A percentile compares a stretch with the other conserved stretches of the same genome.
Conservation (phyloP, 2,797 vertebrate genomes). For the Arrhamphus sclerolepis region DNA sequence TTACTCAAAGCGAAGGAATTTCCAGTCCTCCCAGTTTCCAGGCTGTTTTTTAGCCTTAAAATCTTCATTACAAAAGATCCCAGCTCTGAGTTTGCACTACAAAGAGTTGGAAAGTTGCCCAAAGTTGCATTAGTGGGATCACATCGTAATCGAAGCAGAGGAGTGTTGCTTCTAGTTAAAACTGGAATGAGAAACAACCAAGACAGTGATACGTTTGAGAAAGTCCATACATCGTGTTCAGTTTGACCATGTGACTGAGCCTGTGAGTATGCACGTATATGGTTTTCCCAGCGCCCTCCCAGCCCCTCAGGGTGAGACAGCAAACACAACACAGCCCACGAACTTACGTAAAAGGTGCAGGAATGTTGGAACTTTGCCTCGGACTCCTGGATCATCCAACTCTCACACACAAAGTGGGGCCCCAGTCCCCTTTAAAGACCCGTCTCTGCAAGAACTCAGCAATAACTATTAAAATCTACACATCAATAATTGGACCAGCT, state of each 20-base stretch:
- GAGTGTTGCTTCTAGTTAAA: not conserved
- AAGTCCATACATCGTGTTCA: not conserved
- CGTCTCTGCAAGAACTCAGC: constrained; percentile 14
- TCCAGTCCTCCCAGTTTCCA: constrained; percentile 14
- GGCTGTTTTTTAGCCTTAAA: not conserved
- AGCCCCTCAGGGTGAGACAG: constrained; percentile 30
- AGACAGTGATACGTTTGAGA: not conserved
- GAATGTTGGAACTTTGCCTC: constrained; percentile 71
- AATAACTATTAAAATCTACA: not conserved
- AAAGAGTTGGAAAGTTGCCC: constrained; percentile 35
- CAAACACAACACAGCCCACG: constrained; percentile 24
- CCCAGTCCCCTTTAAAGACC: constrained; percentile 9
- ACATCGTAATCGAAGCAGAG: not conserved
- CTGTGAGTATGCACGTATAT: not conserved
- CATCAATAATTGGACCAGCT: not conserved
- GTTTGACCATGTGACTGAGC: not conserved
- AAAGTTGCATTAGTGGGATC: constrained; percentile 3
- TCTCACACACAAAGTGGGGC: constrained; percentile 25
- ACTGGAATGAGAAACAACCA: not conserved
- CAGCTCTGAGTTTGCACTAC: too few relatives aligned
- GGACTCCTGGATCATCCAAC: constrained; percentile 55
- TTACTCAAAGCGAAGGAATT: constrained; percentile 28
- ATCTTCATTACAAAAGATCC: constrained; percentile 13
- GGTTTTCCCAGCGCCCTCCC: not conserved
- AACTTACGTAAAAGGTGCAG: constrained; percentile 69